These are phyloP conservation scores for Pipa parva DNA, from an alignment of 2,113 vertebrate genomes.

Conservation along the genomic window DNA sequence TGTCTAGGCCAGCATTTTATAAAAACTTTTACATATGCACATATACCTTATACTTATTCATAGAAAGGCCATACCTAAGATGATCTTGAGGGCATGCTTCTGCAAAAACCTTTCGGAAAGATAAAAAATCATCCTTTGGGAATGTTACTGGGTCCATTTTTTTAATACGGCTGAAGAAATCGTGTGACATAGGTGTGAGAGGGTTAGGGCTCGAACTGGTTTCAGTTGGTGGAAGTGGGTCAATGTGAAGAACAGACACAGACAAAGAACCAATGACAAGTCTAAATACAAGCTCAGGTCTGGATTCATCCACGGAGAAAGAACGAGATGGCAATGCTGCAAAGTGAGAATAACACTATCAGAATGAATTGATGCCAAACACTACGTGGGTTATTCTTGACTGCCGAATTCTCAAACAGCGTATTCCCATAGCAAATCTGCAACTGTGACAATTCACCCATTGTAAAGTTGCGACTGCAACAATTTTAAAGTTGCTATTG, in stretches of 20 bases:
- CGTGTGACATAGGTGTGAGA: conserved; percentile 77
- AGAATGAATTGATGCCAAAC: no score
- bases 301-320: conserved; percentile 83
- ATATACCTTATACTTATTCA: background rate
- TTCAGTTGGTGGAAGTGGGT: conserved; percentile 87
- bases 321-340: conserved; percentile 84
- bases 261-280: conserved; percentile 77
- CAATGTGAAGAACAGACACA: conserved; percentile 90
- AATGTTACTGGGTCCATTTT: conserved; percentile 71
- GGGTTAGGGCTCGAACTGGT: conserved; percentile 72
- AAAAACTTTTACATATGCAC: no score
- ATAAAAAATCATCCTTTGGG: conserved; percentile 69
- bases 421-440: no score
- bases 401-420: no score
- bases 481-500: no score
- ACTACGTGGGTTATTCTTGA: no score
- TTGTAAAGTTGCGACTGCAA: no score
- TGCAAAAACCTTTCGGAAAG: conserved; percentile 78
- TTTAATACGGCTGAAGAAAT: conserved; percentile 81
- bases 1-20: no score
- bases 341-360: background rate
- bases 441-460: no score
- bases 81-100: conserved; percentile 93
- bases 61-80: conserved; percentile 73
- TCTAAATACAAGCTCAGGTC: conserved; percentile 86